A percentile compares a stretch with the other conserved stretches of the same genome.
These are phyloP conservation scores for Corticium candelabrum DNA, from an alignment of 37 sponge, comb jelly and placozoan species.

Conservation along the genomic window DNA sequence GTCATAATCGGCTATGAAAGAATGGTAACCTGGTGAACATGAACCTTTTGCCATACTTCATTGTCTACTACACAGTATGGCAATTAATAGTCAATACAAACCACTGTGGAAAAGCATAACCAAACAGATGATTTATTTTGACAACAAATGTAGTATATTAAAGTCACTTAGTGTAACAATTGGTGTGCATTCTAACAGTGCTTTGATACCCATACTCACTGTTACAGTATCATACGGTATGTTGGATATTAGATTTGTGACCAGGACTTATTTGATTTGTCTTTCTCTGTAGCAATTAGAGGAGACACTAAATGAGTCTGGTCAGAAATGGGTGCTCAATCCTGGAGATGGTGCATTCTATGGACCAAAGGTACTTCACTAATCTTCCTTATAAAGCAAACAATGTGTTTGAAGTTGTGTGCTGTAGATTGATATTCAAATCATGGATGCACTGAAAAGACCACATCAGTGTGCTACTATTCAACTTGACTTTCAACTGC, in stretches of 20 bases:
- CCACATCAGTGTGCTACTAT: conserved; percentile 98
- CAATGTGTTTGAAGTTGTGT: neutral
- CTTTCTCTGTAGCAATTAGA: conserved; percentile 43
- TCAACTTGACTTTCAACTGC: conserved; percentile 96
- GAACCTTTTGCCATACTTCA: no score
- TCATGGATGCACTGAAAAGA: conserved; percentile 78
- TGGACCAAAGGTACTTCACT: conserved; percentile 75
- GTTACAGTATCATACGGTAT: no score
- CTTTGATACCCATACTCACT: no score
- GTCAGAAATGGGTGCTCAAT: conserved; percentile 80
- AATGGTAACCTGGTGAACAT: no score
- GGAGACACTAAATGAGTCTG: conserved; percentile 70
- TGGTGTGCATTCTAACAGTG: no score
- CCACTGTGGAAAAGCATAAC: no score
- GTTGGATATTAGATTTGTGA: neutral
- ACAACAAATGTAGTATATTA: no score
- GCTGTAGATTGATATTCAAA: conserved; percentile 77
- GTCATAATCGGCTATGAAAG: no score
- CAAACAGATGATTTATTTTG: no score
- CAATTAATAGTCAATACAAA: no score
- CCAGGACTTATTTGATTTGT: neutral
- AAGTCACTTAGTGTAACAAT: no score
- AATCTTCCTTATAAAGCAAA: neutral
- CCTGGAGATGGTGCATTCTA: conserved; percentile 98
- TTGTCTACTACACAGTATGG: no score